phyloP scores from a whole-genome alignment of 2,797 vertebrate genomes.

The Melopsittacus undulatus region DNA sequence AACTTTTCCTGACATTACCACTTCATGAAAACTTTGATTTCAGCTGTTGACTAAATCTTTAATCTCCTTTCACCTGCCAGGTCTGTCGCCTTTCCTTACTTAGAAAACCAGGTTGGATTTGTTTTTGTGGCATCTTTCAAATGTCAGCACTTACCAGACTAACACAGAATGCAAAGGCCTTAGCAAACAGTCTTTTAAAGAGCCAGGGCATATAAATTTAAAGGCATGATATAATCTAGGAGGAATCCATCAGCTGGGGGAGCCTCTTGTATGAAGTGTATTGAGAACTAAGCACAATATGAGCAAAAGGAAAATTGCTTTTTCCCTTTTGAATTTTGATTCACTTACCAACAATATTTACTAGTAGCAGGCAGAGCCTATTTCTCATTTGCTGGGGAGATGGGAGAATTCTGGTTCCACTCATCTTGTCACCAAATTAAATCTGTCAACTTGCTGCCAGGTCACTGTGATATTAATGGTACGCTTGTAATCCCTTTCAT shows the following conservation, averaged over 20 bases:
- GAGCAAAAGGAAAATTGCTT: constrained; percentile 71
- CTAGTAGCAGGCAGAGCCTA: constrained; percentile 45
- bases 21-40: constrained; percentile 67
- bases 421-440: constrained; percentile 63
- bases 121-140: constrained; percentile 61
- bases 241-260: constrained; percentile 61
- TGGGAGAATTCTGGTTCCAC: constrained; percentile 47
- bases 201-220: constrained; percentile 51
- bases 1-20: constrained; percentile 59
- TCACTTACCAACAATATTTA: constrained; percentile 70
- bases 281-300: constrained; percentile 62
- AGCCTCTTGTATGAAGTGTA: constrained; percentile 60
- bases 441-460: constrained; percentile 39
- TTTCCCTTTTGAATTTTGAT: constrained; percentile 71
- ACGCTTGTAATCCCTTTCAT: constrained; percentile 38
- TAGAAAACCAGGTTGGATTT: constrained; percentile 50
- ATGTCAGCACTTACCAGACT: constrained; percentile 62
- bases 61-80: constrained; percentile 37
- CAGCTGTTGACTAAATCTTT: constrained; percentile 49
- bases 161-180: constrained; percentile 33
- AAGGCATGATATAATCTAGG: constrained; percentile 65
- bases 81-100: constrained; percentile 46
- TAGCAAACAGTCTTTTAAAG: constrained; percentile 57
- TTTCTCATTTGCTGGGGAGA: constrained; percentile 58
- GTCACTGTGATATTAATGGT: constrained; percentile 43